phyloP scores from a whole-genome alignment of 2,888 invertebrate genomes.

The Torymus auratus region DNA sequence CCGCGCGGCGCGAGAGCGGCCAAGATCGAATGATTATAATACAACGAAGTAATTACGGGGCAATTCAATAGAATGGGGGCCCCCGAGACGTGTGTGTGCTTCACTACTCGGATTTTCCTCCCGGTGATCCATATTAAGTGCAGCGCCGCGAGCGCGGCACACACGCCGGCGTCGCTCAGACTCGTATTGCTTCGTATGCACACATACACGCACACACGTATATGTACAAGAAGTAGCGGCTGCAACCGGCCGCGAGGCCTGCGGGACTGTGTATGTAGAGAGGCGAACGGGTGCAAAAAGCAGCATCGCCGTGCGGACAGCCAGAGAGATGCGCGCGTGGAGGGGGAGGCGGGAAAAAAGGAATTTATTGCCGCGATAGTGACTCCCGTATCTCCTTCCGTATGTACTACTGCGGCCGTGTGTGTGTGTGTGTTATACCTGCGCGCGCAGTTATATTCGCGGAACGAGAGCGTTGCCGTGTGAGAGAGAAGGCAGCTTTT shows the following conservation, averaged over 20 bases:
- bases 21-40: conserved; percentile 55
- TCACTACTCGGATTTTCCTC: conserved; percentile 34
- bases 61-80: conserved; percentile 51
- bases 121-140: conserved; percentile 50
- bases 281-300: conserved; percentile 64
- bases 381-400: conserved; percentile 66
- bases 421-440: neutral
- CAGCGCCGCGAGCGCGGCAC: conserved; percentile 21
- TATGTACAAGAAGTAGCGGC: neutral
- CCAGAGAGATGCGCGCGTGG: conserved; percentile 18
- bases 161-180: neutral
- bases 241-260: conserved; percentile 31
- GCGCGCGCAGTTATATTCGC: neutral
- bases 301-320: conserved; percentile 55
- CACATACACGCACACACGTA: conserved; percentile 4
- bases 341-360: conserved; percentile 57
- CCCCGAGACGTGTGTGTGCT: neutral
- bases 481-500: too few species aligned
- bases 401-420: neutral
- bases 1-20: conserved; percentile 2
- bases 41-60: conserved; percentile 55
- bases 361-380: conserved; percentile 71
- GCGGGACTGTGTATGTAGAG: conserved; percentile 18
- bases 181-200: neutral
- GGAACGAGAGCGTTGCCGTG: neutral